Evolutionary conservation across 2,888 invertebrate genomes (phyloP), one percentile per base, ranked within the genome.

Genomic region (Lasioglossum malachurum): DNA sequence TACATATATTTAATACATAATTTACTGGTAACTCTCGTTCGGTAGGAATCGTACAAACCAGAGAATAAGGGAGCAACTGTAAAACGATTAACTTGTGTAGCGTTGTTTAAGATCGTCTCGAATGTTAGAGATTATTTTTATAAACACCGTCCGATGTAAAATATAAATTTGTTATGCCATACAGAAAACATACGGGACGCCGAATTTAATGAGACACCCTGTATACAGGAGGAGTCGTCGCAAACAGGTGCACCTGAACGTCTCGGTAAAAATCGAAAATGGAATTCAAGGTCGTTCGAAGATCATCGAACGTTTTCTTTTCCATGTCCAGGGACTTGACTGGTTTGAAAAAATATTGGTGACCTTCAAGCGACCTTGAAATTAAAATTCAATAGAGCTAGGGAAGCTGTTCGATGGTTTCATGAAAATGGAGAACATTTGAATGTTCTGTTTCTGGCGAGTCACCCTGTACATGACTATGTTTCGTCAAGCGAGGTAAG

Each of bases 11-110:
- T 88, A 80, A 77, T 72, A 75, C 75, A 79, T 79, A 76, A 46
- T 75, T 81, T 84, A 82, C 76, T 80, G 84, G 57, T 87, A 80
- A 82, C 72, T 46, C 49, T 82, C 67, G 31, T 10, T 49, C 71
- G 75, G 35, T 57, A 69, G 41, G 38, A 71, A 71, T 85, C 75
- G 78, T 87, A 87, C 82, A 85, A 82, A 85, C n/a, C 69, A 74
- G 69, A 57, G 41, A n/a, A 41, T 69, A 84, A 84, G 23, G 44
- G 46, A 44, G 27, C 75, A 75, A 49, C 44, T 76, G 60, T 79
- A 74, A 60, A 78, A 67, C 60, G 77, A 80, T 75, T 64, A 64
- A 64, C 44, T 78, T 71, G 75, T 80, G 78, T 80, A 83, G 23
- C 80, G 64, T 64, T 31, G 64, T 64, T 64, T 64, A 57, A 44